A percentile compares a stretch with the other conserved stretches of the same genome.
phyloP scores from a whole-genome alignment of 2,113 vertebrate genomes.

The Ivindomyrus marchei region DNA sequence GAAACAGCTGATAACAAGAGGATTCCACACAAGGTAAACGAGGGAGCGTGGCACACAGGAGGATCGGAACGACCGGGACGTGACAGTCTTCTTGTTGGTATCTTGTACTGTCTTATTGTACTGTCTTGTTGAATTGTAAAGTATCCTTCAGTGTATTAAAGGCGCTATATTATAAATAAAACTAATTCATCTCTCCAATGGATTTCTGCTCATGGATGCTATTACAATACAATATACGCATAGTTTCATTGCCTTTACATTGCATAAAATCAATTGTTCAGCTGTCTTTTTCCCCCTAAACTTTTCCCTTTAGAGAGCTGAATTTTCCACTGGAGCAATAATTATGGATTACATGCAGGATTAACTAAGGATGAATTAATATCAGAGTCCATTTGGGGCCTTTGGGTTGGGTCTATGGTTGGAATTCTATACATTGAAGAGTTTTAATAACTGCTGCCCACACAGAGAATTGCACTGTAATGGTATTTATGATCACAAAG shows the following conservation, averaged over 20 bases:
- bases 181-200: neutral
- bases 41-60: too few relatives aligned
- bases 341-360: neutral
- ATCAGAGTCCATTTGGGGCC: neutral
- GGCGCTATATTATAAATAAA: too few relatives aligned
- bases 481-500: neutral
- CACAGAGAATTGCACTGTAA: neutral
- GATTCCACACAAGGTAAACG: too few relatives aligned
- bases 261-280: neutral
- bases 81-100: too few relatives aligned
- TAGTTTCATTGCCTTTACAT: neutral
- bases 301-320: neutral
- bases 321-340: neutral
- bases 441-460: neutral
- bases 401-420: neutral
- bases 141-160: too few relatives aligned
- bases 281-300: neutral
- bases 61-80: too few relatives aligned
- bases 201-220: neutral
- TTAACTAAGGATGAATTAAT: neutral
- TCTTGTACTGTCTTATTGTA: too few relatives aligned
- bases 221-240: neutral
- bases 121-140: too few relatives aligned
- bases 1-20: too few relatives aligned
- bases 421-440: neutral